These are phyloP conservation scores for Drosophila persimilis DNA, from an alignment of 1,140 invertebrate species.

Conservation along the genomic window DNA sequence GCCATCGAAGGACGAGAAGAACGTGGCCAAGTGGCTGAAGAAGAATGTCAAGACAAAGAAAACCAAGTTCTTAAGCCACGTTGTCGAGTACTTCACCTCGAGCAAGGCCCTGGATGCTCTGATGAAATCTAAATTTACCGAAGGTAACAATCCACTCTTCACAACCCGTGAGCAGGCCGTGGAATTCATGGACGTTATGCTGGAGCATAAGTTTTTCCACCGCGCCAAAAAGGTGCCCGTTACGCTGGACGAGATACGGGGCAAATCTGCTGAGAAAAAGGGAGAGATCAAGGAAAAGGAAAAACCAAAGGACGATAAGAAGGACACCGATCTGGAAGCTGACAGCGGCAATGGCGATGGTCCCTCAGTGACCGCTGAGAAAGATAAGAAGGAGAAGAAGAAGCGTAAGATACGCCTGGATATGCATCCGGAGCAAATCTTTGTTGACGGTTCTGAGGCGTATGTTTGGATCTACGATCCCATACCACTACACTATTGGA, in stretches of 20 bases:
- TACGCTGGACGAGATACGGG: constrained; percentile 87
- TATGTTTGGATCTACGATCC: constrained; percentile 99
- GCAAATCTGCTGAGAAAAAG: constrained; percentile 77
- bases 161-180: constrained; percentile 91
- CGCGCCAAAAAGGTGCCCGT: constrained; percentile 94
- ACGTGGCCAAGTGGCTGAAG: constrained; percentile 96
- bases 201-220: constrained; percentile 97
- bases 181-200: constrained; percentile 92
- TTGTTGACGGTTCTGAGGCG: constrained; percentile 96
- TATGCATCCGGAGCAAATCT: constrained; percentile 97
- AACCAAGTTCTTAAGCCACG: constrained; percentile 97
- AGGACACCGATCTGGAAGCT: constrained; percentile 45
- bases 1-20: constrained; percentile 95
- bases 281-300: constrained; percentile 47
- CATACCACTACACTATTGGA: constrained; percentile 97
- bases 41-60: constrained; percentile 96
- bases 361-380: constrained; percentile 46
- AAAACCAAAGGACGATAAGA: constrained; percentile 52
- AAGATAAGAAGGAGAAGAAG: constrained; percentile 85
- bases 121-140: constrained; percentile 95
- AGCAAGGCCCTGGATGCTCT: constrained; percentile 95
- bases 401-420: constrained; percentile 92
- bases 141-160: constrained; percentile 91
- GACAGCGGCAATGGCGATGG: constrained; percentile 50
- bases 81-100: constrained; percentile 97